Evolutionary conservation across 2,888 invertebrate species (phyloP).

Genomic region (Ormyrus labotus): DNA sequence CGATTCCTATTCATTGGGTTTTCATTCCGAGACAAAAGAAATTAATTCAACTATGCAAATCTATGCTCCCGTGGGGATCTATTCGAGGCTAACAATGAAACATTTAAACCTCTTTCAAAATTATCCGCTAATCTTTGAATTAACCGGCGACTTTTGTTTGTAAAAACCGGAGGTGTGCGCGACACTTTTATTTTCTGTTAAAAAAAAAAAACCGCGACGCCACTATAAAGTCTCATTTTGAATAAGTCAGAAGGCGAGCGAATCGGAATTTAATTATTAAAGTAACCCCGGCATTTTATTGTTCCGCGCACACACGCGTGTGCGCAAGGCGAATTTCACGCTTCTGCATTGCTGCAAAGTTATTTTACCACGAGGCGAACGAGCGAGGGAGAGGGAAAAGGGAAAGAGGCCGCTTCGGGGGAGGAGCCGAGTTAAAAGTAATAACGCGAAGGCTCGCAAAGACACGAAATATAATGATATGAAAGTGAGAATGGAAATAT

Average conservation of each 20-base stretch:
- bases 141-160: not conserved
- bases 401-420: not conserved
- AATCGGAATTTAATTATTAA: conserved; percentile 60
- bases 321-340: not conserved
- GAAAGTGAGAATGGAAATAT: conserved; percentile 38
- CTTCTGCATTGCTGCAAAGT: conserved; percentile 22
- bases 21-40: conserved; percentile 29
- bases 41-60: conserved; percentile 43
- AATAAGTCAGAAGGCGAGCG: too few relatives aligned
- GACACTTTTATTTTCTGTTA: too few relatives aligned
- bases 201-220: too few relatives aligned
- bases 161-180: too few relatives aligned
- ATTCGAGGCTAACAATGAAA: not conserved
- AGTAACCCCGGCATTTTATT: conserved; percentile 34
- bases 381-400: conserved; percentile 20
- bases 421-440: conserved; percentile 38
- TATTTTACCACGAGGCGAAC: conserved; percentile 27
- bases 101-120: not conserved
- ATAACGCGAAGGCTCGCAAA: conserved; percentile 26
- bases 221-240: too few relatives aligned
- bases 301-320: not conserved
- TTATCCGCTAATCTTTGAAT: not conserved
- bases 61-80: not conserved
- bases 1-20: conserved; percentile 28
- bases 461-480: conserved; percentile 35